phyloP scores from a whole-genome alignment of 2,797 vertebrate genomes.

The Coilia nasus region DNA sequence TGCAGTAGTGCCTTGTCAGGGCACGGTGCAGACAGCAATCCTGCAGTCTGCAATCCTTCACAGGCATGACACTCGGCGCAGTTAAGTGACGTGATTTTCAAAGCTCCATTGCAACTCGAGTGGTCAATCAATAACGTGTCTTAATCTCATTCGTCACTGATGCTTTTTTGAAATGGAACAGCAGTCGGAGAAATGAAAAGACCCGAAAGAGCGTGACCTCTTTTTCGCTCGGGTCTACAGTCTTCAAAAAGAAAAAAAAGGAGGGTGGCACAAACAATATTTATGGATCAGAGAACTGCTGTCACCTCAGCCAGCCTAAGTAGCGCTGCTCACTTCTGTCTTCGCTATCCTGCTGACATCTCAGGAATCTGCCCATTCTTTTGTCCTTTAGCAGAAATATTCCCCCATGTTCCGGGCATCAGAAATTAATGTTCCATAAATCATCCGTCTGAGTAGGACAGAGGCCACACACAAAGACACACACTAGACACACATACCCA shows the following conservation, averaged over 20 bases:
- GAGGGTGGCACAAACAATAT: constrained; percentile 21
- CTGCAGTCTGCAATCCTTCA: constrained; percentile 17
- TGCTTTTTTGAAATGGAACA: constrained; percentile 19
- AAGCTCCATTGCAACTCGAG: constrained; percentile 19
- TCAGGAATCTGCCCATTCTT: constrained; percentile 42
- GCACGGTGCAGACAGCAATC: not conserved
- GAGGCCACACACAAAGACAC: constrained; percentile 20
- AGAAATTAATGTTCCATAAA: constrained; percentile 50
- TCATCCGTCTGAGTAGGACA: constrained; percentile 38
- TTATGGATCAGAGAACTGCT: constrained; percentile 17
- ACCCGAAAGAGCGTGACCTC: constrained; percentile 3
- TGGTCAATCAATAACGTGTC: constrained; percentile 19
- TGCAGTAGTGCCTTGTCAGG: not conserved
- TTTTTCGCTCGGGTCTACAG: not conserved
- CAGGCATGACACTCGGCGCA: not conserved
- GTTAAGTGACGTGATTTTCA: constrained; percentile 22
- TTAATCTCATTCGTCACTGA: constrained; percentile 20
- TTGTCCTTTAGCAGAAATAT: constrained; percentile 42
- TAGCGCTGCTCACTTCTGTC: not conserved
- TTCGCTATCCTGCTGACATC: constrained; percentile 39
- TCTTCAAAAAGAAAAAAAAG: not conserved
- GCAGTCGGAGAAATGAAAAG: constrained; percentile 3
- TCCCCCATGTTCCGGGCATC: constrained; percentile 39
- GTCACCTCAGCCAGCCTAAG: not conserved
- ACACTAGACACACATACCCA: not conserved